Conservation (phyloP, 92 coral and sea anemone genomes). For the Phenganax subtilis region DNA sequence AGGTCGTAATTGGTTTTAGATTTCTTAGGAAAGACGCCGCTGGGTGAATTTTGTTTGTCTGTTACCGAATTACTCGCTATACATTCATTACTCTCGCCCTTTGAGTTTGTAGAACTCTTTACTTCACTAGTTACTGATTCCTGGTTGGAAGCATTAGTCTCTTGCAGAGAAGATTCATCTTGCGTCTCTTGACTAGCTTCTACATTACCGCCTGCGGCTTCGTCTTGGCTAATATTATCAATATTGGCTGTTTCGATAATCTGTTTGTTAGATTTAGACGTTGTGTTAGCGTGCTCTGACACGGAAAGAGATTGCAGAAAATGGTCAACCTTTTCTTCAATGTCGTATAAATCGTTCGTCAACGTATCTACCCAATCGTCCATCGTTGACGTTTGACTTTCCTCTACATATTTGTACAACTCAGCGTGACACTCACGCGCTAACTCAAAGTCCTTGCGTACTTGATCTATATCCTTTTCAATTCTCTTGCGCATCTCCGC, state of each 20-base stretch:
- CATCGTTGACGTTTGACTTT: too few species aligned
- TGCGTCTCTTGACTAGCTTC: neutral
- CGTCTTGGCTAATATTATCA: neutral
- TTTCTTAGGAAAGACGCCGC: too few species aligned
- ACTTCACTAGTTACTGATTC: neutral
- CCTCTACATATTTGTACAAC: slow-evolving; percentile 10
- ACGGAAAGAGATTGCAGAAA: neutral
- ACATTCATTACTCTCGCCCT: neutral
- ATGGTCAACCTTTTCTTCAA: slow-evolving; percentile 34
- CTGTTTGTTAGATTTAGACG: slow-evolving; percentile 3
- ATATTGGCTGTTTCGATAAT: neutral
- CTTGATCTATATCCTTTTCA: neutral
- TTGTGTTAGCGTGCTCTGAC: neutral
- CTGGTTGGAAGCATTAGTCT: neutral
- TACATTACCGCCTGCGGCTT: slow-evolving; percentile 15
- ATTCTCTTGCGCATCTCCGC: too few species aligned
- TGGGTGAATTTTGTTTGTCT: too few species aligned
- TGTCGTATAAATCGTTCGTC: slow-evolving; percentile 25
- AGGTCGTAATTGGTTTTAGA: too few species aligned
- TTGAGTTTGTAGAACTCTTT: neutral
- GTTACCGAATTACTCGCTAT: neutral
- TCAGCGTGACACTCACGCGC: too few species aligned
- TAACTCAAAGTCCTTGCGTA: slow-evolving; percentile 33
- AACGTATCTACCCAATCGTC: slow-evolving; percentile 37
- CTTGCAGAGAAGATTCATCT: neutral